phyloP scores from a whole-genome alignment of 2,113 vertebrate genomes.

The Promerops cafer region DNA sequence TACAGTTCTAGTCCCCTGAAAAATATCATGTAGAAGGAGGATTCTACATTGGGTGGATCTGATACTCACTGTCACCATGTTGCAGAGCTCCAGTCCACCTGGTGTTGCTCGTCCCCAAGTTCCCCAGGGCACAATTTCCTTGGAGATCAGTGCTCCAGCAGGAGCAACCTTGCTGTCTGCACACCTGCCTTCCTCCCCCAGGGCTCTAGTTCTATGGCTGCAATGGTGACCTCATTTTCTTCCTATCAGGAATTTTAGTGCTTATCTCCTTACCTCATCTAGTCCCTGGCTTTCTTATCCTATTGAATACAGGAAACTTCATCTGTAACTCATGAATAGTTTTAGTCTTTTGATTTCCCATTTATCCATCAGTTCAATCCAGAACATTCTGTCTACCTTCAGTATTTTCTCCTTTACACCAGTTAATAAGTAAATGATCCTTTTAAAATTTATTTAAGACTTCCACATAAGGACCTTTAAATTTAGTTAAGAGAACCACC shows the following conservation, averaged over 20 bases:
- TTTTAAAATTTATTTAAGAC: background rate
- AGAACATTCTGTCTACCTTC: background rate
- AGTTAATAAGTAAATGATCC: background rate
- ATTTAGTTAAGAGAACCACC: background rate
- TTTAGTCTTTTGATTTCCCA: background rate
- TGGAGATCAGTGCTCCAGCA: background rate
- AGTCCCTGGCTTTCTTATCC: background rate
- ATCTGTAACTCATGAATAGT: background rate
- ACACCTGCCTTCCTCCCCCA: background rate
- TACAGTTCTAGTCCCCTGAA: background rate
- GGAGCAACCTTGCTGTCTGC: background rate
- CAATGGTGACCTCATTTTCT: background rate
- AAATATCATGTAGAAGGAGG: background rate
- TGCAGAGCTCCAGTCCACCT: background rate
- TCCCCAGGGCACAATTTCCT: background rate
- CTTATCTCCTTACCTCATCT: background rate
- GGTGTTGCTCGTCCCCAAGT: rapidly evolving
- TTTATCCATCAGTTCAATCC: background rate
- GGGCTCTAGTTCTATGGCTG: background rate
- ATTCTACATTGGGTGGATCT: background rate
- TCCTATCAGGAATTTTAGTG: background rate
- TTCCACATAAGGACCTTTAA: background rate
- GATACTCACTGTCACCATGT: too few species aligned
- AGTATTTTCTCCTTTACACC: background rate
- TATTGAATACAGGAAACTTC: background rate